These are phyloP conservation scores for Anarrhichthys ocellatus DNA, from an alignment of 2,113 vertebrate genomes.

Conservation along the genomic window DNA sequence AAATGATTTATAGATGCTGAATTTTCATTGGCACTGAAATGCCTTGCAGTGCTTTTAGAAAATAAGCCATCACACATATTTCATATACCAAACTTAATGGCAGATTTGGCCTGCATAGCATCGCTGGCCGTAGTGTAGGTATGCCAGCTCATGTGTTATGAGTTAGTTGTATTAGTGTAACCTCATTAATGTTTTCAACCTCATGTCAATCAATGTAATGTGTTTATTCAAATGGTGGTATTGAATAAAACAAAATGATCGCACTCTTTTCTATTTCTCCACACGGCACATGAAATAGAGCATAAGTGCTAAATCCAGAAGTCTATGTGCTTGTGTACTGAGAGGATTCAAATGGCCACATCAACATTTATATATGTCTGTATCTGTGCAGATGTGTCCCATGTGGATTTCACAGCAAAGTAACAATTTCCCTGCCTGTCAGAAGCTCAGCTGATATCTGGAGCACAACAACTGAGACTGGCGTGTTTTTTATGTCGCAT, in stretches of 20 bases:
- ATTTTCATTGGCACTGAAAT: neutral
- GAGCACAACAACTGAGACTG: slow-evolving; percentile 38
- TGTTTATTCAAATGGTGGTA: neutral
- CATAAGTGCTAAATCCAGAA: neutral
- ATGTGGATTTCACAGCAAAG: slow-evolving; percentile 37
- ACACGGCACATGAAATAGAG: neutral
- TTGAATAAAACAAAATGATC: neutral
- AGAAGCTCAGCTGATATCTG: slow-evolving; percentile 39
- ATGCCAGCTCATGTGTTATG: neutral
- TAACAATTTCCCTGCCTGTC: slow-evolving; percentile 42
- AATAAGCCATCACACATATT: neutral
- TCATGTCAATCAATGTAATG: neutral
- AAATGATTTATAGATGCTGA: neutral
- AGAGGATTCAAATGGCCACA: neutral
- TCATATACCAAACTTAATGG: neutral
- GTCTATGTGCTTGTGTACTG: neutral
- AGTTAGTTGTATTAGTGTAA: slow-evolving; percentile 6
- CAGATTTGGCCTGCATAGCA: slow-evolving; percentile 1
- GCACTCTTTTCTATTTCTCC: neutral
- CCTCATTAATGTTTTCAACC: slow-evolving; percentile 9
- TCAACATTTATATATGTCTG: slow-evolving; percentile 9
- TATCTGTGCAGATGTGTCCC: slow-evolving; percentile 12
- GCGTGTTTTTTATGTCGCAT: neutral
- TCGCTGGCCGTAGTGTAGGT: neutral
- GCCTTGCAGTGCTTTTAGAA: neutral